These are phyloP conservation scores for Mayetiola destructor DNA, from an alignment of 2,888 invertebrate genomes.

Conservation along the genomic window DNA sequence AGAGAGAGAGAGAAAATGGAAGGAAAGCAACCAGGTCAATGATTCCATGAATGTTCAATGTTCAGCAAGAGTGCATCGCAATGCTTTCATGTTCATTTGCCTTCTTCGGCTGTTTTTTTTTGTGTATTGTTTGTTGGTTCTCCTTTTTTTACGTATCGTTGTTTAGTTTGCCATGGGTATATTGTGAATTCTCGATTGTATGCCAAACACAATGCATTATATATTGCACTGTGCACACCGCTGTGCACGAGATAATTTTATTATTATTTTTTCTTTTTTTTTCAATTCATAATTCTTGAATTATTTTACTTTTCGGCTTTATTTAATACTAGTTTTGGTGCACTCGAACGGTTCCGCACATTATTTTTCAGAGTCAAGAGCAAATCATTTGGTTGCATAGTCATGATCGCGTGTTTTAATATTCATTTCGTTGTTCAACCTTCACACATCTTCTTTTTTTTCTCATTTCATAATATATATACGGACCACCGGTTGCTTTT, in stretches of 20 bases:
- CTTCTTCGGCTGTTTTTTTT: neutral
- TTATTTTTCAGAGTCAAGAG: neutral
- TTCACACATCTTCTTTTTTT: neutral
- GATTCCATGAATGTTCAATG: too few species aligned
- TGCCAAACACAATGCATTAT: too few species aligned
- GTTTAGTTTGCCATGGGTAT: too few species aligned
- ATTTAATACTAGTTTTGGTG: too few species aligned
- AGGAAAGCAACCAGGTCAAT: neutral
- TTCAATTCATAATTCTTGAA: too few species aligned
- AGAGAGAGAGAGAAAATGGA: neutral
- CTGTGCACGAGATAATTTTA: too few species aligned
- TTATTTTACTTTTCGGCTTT: too few species aligned
- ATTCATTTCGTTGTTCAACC: neutral
- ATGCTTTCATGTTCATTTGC: constrained; percentile 1
- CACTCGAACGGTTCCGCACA: too few species aligned
- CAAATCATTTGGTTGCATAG: neutral
- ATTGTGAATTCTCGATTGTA: too few species aligned
- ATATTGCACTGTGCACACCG: too few species aligned
- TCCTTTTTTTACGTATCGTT: neutral
- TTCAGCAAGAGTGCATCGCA: neutral
- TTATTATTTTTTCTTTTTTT: too few species aligned
- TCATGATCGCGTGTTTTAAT: neutral
- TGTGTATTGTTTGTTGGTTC: neutral
- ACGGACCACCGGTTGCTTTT: too few species aligned
- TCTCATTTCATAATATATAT: neutral